phyloP scores from a whole-genome alignment of 2,113 vertebrate species.

The Desmodus rotundus region DNA sequence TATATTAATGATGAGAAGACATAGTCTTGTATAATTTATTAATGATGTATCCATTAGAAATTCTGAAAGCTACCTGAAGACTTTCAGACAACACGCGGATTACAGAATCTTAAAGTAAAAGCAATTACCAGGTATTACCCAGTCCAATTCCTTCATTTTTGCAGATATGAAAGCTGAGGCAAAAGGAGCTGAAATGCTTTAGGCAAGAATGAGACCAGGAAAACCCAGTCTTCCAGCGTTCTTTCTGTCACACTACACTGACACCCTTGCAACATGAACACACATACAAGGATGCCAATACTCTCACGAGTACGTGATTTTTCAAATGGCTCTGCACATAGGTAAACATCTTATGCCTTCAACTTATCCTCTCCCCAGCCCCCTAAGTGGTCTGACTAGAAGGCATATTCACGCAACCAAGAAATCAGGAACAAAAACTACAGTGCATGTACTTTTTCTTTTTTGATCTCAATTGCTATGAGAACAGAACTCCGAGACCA shows the following conservation, averaged over 20 bases:
- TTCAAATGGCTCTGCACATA: not conserved
- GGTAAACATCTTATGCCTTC: not conserved
- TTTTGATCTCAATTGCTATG: not conserved
- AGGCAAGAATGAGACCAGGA: not conserved
- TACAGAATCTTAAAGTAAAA: constrained; percentile 8
- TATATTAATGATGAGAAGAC: not conserved
- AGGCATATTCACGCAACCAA: not conserved
- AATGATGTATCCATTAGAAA: constrained; percentile 1
- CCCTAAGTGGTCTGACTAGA: not conserved
- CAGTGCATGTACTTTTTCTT: not conserved
- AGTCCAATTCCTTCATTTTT: not conserved
- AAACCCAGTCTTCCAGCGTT: not conserved
- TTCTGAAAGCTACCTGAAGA: not conserved
- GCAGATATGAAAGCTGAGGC: not conserved
- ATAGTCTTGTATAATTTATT: not conserved
- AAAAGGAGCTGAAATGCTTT: not conserved
- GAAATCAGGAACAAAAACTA: not conserved
- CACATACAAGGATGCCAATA: not conserved
- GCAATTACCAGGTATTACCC: not conserved
- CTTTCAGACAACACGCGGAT: not conserved
- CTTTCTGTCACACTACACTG: not conserved
- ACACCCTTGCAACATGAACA: not conserved
- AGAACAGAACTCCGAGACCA: not conserved
- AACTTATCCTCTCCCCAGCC: not conserved
- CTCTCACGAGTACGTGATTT: not conserved